Base-by-base conservation (phyloP, 92 coral and sea anemone genomes). In the Paramuricea clavata region DNA sequence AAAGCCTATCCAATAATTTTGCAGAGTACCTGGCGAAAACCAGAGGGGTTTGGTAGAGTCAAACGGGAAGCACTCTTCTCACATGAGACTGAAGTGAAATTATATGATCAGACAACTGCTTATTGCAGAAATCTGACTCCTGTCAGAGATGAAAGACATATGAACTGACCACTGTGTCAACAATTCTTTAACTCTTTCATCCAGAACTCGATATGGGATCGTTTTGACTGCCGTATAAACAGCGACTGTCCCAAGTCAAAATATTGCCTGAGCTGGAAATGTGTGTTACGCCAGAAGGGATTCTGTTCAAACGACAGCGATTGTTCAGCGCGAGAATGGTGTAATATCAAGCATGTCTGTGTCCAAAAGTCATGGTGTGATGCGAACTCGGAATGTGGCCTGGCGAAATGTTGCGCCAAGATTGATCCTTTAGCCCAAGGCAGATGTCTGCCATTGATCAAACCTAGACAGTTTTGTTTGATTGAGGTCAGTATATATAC, bases 211-310 rank as follows among this genome's bases (percentile, higher is more conserved):
- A 34, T 70, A 34, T 70, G 76, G 76, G 50, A 9, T 30, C 76
- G 21, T 6, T 70, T 70, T 10, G 76, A 70, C 43, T 70, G 76
- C 16, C 76, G 27, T 44, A n/a, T 23, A 22, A 70, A 70, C 76
- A 44, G 49, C 6, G 76, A 70, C 52, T 70, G 76, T 26, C 49
- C 76, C 28, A 17, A 12, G 26, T 19, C 23, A 23, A 70, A 70
- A 70, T 70, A 30, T 70, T 70, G 76, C 49, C 22, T 39, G 12
- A n/a, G 50, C 17, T 70, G 76, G 76, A 70, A 7, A 16, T 70
- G 76, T 19, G 76, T 39, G 25, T 23, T 26, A 70, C 76, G 76
- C 9, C 76, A 30, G 10, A 30, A 34, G 9, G 76, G 76, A 19
- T 70, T 32, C 27, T 70, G 76, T n/a, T 34, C 52, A 5, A 7